phyloP scores from a whole-genome alignment of 2,797 vertebrate species.

The Tamandua tetradactyla region DNA sequence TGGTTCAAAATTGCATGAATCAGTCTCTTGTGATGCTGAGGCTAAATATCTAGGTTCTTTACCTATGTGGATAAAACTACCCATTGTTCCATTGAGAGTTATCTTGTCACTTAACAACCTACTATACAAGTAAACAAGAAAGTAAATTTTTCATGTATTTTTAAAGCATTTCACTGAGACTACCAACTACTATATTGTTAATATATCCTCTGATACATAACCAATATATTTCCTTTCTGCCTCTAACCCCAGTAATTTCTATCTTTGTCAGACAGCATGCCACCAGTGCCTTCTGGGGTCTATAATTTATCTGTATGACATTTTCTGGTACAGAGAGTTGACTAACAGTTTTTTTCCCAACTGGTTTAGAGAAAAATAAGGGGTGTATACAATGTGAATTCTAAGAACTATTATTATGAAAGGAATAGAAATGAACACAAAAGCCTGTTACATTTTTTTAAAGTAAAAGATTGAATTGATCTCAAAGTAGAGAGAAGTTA shows the following conservation, averaged over 20 bases:
- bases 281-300: not conserved
- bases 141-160: not conserved
- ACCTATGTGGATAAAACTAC: not conserved
- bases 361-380: slow-evolving; percentile 10
- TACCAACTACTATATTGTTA: slow-evolving; percentile 39
- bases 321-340: not conserved
- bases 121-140: slow-evolving; percentile 56
- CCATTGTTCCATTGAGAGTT: not conserved
- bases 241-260: not conserved
- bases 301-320: slow-evolving; percentile 50
- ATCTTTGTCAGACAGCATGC: slow-evolving; percentile 27
- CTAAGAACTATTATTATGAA: slow-evolving; percentile 25
- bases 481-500: slow-evolving; percentile 20
- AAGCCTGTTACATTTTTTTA: not conserved
- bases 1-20: not conserved
- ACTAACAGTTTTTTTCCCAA: not conserved
- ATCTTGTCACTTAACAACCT: slow-evolving; percentile 39
- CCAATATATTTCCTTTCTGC: slow-evolving; percentile 20
- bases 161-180: slow-evolving; percentile 45
- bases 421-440: slow-evolving; percentile 8
- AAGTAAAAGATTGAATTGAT: slow-evolving; percentile 35
- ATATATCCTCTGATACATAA: not conserved
- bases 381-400: not conserved
- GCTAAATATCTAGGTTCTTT: not conserved
- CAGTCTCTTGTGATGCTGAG: not conserved